A percentile compares a stretch with the other conserved stretches of the same genome.
These are phyloP conservation scores for Hypotaenidia philippensis DNA, from an alignment of 2,797 vertebrate species.

Conservation along the genomic window DNA sequence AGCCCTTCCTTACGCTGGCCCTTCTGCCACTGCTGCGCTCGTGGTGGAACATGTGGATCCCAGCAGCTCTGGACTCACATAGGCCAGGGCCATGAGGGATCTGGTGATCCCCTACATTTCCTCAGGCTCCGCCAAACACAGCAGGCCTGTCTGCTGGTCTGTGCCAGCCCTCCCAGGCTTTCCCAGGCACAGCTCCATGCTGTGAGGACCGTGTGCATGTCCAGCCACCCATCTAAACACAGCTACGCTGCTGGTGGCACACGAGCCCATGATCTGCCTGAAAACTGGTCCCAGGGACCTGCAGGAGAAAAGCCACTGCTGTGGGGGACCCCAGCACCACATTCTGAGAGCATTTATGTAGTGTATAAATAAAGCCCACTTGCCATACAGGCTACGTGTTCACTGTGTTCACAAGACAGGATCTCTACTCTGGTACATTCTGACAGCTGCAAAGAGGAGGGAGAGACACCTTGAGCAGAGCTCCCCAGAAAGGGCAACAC, in stretches of 20 bases:
- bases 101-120: background rate
- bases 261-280: rapidly evolving
- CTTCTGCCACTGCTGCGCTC: background rate
- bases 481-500: background rate
- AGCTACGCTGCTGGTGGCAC: rapidly evolving
- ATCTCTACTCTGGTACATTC: background rate
- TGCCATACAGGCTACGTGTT: rapidly evolving
- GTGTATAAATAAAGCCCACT: background rate
- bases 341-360: rapidly evolving
- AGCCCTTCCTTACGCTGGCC: rapidly evolving
- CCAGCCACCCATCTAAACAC: rapidly evolving
- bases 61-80: rapidly evolving
- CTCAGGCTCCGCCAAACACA: background rate
- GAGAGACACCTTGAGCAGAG: background rate
- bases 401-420: background rate
- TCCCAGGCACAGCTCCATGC: background rate
- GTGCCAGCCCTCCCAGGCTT: background rate
- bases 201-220: rapidly evolving
- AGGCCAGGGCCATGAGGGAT: background rate
- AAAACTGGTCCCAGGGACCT: background rate
- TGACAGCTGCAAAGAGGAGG: background rate
- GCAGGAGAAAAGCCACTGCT: background rate
- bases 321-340: background rate
- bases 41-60: background rate
- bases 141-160: background rate